phyloP scores from a whole-genome alignment of 92 coral and sea anemone genomes.

The Diadumene lineata region DNA sequence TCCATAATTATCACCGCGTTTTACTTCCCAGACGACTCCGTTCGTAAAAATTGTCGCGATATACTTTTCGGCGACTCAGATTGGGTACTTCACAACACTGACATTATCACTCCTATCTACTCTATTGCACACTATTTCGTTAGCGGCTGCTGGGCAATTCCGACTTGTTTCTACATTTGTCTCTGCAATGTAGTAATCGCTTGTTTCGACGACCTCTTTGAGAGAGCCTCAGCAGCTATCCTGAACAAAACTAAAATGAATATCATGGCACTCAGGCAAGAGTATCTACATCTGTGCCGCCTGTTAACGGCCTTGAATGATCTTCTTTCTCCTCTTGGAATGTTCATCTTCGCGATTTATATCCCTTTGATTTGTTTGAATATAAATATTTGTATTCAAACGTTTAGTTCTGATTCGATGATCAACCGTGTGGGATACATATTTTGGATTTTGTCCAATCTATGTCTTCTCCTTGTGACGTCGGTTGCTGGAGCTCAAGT shows the following conservation, averaged over 20 bases:
- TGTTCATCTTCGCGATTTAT: neutral
- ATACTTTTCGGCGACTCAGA: neutral
- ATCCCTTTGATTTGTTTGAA: neutral
- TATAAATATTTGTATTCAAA: neutral
- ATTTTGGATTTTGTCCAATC: neutral
- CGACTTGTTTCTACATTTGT: neutral
- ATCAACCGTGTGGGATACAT: neutral
- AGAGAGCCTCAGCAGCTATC: neutral
- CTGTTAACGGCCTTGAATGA: neutral
- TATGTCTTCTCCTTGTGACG: neutral
- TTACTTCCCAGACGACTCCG: neutral
- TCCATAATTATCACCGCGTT: neutral
- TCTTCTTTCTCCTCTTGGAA: slow-evolving; percentile 13
- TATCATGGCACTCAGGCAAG: neutral
- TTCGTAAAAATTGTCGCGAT: neutral
- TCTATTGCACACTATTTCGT: neutral
- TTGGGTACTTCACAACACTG: neutral
- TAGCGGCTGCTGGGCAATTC: neutral
- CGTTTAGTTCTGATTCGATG: neutral
- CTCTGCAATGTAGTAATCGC: neutral
- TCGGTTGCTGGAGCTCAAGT: neutral
- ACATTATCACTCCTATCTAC: neutral
- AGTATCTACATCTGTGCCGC: neutral
- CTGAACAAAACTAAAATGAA: neutral
- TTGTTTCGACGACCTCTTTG: slow-evolving; percentile 2